Conservation (phyloP, 2,888 invertebrate genomes). For the Trissoscelio sp. region DNA sequence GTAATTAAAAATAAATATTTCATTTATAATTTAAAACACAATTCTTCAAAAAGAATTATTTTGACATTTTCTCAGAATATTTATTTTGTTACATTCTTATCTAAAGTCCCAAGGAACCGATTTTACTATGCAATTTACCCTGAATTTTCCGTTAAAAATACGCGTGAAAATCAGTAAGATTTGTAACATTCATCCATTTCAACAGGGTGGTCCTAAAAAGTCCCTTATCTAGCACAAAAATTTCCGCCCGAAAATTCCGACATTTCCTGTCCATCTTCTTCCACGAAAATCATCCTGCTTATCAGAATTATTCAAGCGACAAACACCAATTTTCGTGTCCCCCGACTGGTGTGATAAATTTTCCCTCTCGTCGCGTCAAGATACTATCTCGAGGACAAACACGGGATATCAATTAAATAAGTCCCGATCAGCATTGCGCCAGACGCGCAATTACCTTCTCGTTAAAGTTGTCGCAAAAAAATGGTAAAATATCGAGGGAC, state of each 20-base stretch:
- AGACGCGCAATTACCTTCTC: constrained; percentile 54
- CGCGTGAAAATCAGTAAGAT: no score
- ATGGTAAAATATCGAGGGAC: constrained; percentile 56
- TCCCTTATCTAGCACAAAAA: constrained; percentile 36
- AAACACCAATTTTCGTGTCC: constrained; percentile 29
- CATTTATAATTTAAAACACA: no score
- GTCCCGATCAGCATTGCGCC: constrained; percentile 33
- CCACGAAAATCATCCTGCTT: constrained; percentile 38
- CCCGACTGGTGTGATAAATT: constrained; percentile 35
- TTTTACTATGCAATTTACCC: no score
- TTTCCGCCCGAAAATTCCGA: constrained; percentile 16
- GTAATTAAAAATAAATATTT: no score
- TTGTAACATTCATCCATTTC: no score
- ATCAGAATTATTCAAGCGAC: constrained; percentile 58
- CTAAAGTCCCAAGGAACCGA: no score
- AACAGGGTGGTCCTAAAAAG: background rate
- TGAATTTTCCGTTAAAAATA: no score
- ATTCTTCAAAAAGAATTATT: no score
- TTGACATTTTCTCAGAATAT: no score
- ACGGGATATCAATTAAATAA: constrained; percentile 62
- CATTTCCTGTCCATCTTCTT: constrained; percentile 13
- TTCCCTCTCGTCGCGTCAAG: constrained; percentile 31
- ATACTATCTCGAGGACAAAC: constrained; percentile 49
- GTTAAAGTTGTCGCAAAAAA: constrained; percentile 42
- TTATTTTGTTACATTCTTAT: no score